Evolutionary conservation across 2,113 vertebrate species (phyloP).

Genomic region (Thryonomys swinderianus): DNA sequence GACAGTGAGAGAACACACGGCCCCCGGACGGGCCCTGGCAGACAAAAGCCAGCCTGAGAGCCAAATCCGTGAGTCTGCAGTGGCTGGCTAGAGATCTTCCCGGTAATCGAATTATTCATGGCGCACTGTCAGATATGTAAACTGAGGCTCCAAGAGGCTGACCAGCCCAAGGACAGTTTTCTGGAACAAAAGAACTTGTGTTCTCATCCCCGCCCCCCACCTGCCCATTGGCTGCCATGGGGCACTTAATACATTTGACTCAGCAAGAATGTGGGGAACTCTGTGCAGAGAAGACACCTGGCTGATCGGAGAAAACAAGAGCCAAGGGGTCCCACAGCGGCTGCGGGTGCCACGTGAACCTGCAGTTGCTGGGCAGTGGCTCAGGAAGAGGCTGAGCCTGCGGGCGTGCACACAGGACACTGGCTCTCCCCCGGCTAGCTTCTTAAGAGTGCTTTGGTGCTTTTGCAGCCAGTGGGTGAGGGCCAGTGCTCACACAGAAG

Average conservation of each 20-base stretch:
- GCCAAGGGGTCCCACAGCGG: neutral
- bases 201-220: neutral
- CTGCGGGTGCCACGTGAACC: neutral
- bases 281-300: no score
- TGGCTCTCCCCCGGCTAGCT: fast-evolving
- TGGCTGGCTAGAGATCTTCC: neutral
- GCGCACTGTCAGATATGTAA: neutral
- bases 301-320: neutral
- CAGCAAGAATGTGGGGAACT: neutral
- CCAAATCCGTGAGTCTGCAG: no score
- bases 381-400: neutral
- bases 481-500: no score
- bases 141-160: neutral
- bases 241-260: neutral
- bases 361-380: neutral
- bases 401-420: neutral
- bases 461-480: neutral
- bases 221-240: neutral
- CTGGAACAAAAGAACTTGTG: neutral
- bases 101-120: neutral
- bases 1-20: neutral
- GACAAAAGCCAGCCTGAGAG: neutral
- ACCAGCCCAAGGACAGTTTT: neutral
- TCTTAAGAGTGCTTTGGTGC: neutral
- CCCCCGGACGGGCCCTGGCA: neutral